Evolutionary conservation across 2,797 vertebrate genomes (phyloP), one percentile per base, ranked within the genome.

Genomic region (Crypturellus tataupa): DNA sequence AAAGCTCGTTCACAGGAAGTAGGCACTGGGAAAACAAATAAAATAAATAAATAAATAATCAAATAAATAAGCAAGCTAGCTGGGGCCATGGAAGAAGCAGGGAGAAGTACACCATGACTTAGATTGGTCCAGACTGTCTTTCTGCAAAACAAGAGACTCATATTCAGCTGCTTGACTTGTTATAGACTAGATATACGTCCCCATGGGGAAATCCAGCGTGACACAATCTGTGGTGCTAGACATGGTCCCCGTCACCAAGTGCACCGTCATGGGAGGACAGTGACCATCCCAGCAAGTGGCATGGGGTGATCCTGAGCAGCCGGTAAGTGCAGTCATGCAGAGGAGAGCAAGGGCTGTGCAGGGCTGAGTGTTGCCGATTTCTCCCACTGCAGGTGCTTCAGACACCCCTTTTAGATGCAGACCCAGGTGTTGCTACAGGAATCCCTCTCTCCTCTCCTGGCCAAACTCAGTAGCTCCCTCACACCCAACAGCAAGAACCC

Each of bases 401-500:
- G 72, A 67, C 83, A 33, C 20, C 73, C 27, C n/a, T 31, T 31
- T 31, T 55, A 29, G 17, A 31, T 31, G 29, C 29, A 55, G 29
- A 9, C 29, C 53, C 18, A 29, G 53, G 9, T 55, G 53, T 55
- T 55, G 53, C 53, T 55, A 17, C 31, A 31, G 16, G 53, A 31
- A 55, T 55, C 29, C 53, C 53, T 31, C 16, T 55, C 53, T 27
- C n/a, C 23, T 35, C n/a, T n/a, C 15, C 47, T 27, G 15, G 17
- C 10, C 65, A 47, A 49, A 6, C 14, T 69, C 0, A 0, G 14
- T 10, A 46, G 29, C 12, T 70, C n/a, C 33, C 60, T 2, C 1
- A 9, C 13, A 47, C 25, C 13, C n/a, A 47, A 64, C 31, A 63
- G 37, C 47, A 64, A 77, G 25, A 77, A 80, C 33, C 46, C 58